Base-by-base conservation (phyloP, 2,888 invertebrate species). In the Formica aserva region DNA sequence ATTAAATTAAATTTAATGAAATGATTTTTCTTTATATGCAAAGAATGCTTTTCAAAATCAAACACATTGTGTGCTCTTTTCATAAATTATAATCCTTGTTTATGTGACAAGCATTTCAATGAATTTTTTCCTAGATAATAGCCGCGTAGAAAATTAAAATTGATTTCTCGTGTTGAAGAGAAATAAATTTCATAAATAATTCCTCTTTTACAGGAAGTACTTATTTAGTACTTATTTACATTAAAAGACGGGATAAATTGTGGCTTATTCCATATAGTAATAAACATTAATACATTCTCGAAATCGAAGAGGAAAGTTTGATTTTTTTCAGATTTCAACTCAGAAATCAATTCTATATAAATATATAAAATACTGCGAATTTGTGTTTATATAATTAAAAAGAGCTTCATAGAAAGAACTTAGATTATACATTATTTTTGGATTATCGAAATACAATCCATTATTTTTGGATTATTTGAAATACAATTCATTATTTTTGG, bases 401-500 rank as follows among this genome's bases (percentile, higher is more conserved):
- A 32, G 1, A 32, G 22, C 8, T 32, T 32, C 13, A 32, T n/a
- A 52, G 22, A 13, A 9, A 9, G 1, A 9, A 22, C 4, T 55
- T n/a, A 22, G 13, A 22, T 57, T 22, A 11, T 13, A 35, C 6
- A 35, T 55, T 71, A 55, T 52, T 52, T 55, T 71, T 29, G 55
- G 52, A 32, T 71, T n/a, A 71, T 35, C 32, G 32, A n/a, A 15
- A 55, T 55, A 55, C 9, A 55, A 71, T 8, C 15, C 6, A 35
- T 71, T 71, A 55, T 52, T 52, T 55, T 71, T 29, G 71, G 52
- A 32, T 71, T n/a, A 71, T 35, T 18, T 18, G 52, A n/a, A 15
- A 55, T 55, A 55, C 4, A 55, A 71, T 8, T 22, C 6, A 35
- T 71, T 71, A 55, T 52, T 52, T 55, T 71, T 29, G 71, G 52